Conservation (phyloP, 2,888 invertebrate genomes). For the Argynnis bischoffii region DNA sequence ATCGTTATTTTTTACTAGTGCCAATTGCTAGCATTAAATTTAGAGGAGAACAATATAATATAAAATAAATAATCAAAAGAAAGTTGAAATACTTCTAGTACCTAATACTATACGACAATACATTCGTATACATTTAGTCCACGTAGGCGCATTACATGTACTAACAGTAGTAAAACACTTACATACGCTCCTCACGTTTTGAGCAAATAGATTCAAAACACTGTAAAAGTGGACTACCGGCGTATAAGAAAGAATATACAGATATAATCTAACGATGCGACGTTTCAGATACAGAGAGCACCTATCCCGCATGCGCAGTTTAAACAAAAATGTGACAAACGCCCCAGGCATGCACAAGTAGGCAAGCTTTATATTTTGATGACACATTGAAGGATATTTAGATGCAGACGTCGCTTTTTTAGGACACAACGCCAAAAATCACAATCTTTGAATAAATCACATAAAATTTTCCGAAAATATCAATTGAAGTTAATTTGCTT, state of each 20-base stretch:
- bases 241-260: constrained; percentile 24
- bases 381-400: constrained; percentile 9
- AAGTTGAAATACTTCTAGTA: too few relatives aligned
- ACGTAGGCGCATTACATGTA: constrained; percentile 5
- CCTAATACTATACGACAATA: background rate
- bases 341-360: constrained; percentile 26
- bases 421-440: background rate
- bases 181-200: constrained; percentile 3
- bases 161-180: constrained; percentile 1
- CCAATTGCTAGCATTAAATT: too few relatives aligned
- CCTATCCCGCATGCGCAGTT: constrained; percentile 25
- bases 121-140: constrained; percentile 1
- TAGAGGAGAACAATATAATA: too few relatives aligned
- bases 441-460: background rate
- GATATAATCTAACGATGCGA: constrained; percentile 24
- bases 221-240: constrained; percentile 23
- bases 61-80: too few relatives aligned
- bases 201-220: constrained; percentile 21
- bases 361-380: constrained; percentile 9
- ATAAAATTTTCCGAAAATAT: background rate
- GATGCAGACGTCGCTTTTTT: constrained; percentile 6
- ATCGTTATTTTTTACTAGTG: too few relatives aligned
- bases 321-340: constrained; percentile 29
- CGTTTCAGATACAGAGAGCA: constrained; percentile 18
- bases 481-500: too few relatives aligned